Evolutionary conservation across 2,888 invertebrate genomes (phyloP).

Genomic region (Schizotus pectinicornis): DNA sequence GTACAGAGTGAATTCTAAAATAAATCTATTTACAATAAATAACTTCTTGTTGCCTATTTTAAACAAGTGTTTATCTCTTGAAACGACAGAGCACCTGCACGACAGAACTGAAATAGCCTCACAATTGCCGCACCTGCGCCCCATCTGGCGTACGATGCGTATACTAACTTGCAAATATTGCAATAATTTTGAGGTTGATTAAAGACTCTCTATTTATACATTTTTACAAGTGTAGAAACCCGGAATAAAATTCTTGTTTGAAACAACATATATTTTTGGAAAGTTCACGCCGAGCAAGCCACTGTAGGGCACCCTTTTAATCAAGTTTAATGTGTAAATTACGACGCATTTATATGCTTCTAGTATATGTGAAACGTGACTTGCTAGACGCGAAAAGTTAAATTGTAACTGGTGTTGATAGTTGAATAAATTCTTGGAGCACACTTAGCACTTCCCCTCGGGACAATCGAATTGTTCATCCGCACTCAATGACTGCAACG

Average conservation of each 20-base stretch:
- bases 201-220: constrained; percentile 19
- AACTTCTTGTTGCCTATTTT: constrained; percentile 34
- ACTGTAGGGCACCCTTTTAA: too few species aligned
- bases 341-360: not conserved
- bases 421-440: constrained; percentile 3
- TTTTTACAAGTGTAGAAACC: constrained; percentile 28
- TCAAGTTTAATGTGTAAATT: not conserved
- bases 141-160: constrained; percentile 27
- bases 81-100: not conserved
- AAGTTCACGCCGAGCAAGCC: not conserved
- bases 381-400: not conserved
- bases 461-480: constrained; percentile 1
- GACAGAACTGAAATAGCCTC: not conserved
- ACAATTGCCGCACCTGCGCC: not conserved
- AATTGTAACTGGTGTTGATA: constrained; percentile 11
- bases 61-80: constrained; percentile 31
- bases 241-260: constrained; percentile 13
- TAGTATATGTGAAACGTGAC: not conserved
- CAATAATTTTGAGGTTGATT: constrained; percentile 22
- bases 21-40: constrained; percentile 37
- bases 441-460: constrained; percentile 16
- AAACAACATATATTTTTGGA: constrained; percentile 13
- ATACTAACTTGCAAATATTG: constrained; percentile 35
- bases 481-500: constrained; percentile 18
- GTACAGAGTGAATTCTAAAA: constrained; percentile 22